Evolutionary conservation across 2,113 vertebrate species (phyloP), one percentile per base, ranked within the genome.

Genomic region (Turnix velox): DNA sequence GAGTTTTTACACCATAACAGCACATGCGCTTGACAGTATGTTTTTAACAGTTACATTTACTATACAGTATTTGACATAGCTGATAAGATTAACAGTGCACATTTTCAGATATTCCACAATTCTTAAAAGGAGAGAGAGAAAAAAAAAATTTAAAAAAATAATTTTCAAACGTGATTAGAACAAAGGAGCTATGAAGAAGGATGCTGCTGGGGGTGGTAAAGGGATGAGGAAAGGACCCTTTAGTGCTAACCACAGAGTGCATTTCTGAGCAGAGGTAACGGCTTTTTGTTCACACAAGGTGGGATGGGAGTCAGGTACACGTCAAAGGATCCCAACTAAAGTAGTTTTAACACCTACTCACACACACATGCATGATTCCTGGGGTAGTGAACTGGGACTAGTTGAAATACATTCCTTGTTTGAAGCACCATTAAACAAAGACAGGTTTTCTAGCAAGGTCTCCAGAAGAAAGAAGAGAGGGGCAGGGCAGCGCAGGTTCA

Each of bases 351-450:
- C 84, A 89, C 89, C 81, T 96, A 93, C 86, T 93, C 89, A 86
- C 93, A 93, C 91, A 96, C 85, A 94, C 93, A 93, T 96, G 92
- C 94, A 91, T 74, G 93, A 94, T 89, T 96, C 84, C 2, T 35
- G 17, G 71, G 89, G 84, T 74, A 45, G 92, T 94, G 94, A 96
- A 92, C 75, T 87, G 8, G 37, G 83, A 93, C 72, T 88, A 43
- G 78, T 48, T 94, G 89, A 95, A 97, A 96, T 96, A 97, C 95
- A 97, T 97, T 97, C 97, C 89, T 95, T 85, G 82, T 95, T 93
- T 93, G 92, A 96, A 97, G 96, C 96, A 96, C 96, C 96, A 96
- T 96, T 95, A 82, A 96, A 96, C 93, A 93, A 95, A 94, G 92
- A 92, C 89, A 88, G 76, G 71, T 85, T 85, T 94, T 67, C 92